These are phyloP conservation scores for Drosophila kurseongensis DNA, from an alignment of 1,140 invertebrate genomes.

Conservation along the genomic window DNA sequence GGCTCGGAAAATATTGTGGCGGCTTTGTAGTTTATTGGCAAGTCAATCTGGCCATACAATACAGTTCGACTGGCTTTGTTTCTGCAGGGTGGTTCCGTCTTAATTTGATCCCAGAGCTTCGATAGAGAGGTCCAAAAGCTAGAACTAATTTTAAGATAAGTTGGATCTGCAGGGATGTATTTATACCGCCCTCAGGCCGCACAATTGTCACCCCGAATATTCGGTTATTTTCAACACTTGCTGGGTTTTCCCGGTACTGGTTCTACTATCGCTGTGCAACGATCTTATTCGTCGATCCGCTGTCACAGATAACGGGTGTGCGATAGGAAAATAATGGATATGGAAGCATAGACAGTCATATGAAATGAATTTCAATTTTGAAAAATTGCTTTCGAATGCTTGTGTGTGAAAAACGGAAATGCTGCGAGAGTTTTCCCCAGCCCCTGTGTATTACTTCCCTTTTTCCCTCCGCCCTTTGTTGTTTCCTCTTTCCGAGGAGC, in stretches of 20 bases:
- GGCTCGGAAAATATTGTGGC: constrained; percentile 17
- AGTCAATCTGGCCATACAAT: constrained; percentile 10
- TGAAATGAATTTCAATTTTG: constrained; percentile 81
- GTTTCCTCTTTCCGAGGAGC: constrained; percentile 60
- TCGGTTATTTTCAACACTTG: constrained; percentile 70
- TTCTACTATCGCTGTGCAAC: constrained; percentile 46
- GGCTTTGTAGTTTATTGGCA: constrained; percentile 31
- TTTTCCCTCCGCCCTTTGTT: constrained; percentile 24
- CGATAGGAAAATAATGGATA: constrained; percentile 66
- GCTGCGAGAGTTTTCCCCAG: constrained; percentile 33
- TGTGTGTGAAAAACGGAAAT: constrained; percentile 80
- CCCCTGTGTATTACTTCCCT: constrained; percentile 3
- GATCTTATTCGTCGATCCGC: constrained; percentile 71
- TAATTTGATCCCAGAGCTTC: constrained; percentile 30
- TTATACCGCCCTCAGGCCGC: constrained; percentile 13
- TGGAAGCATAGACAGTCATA: constrained; percentile 55
- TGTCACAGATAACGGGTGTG: constrained; percentile 59
- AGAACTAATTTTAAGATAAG: constrained; percentile 61
- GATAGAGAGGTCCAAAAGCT: constrained; percentile 33
- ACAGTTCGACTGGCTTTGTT: constrained; percentile 3
- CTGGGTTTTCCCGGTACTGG: constrained; percentile 10
- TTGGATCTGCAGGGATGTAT: constrained; percentile 6
- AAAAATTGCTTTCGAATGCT: constrained; percentile 75
- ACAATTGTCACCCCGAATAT: constrained; percentile 59
- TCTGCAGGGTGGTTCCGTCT: constrained; percentile 5